Evolutionary conservation across 2,888 invertebrate genomes (phyloP), one percentile per base, ranked within the genome.

Genomic region (Sphecodes monilicornis): DNA sequence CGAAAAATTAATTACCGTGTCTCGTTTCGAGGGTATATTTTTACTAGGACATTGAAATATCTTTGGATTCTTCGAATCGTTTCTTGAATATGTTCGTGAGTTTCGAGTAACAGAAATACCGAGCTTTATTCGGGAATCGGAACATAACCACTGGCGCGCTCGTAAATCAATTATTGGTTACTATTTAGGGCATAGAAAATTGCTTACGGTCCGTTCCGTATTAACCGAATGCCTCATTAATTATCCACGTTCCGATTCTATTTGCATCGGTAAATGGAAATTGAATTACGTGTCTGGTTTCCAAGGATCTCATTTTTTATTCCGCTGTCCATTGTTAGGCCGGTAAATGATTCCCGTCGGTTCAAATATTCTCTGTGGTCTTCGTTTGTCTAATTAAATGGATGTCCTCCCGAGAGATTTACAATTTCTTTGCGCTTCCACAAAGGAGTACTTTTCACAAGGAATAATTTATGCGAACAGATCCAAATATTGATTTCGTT

Each of bases 151-250:
- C 36, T 32, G 57, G 54, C 43, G 54, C 68, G 54, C 43, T 68
- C 81, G 43, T 81, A 78, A 81, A 81, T 78, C 81, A 81, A 81
- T 81, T 81, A 81, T 81, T 57, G 72, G 72, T 81, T 68, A 78
- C 78, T 78, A 73, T 81, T 81, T 73, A 68, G 68, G 57, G 72
- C 79, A 43, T 57, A 72, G 79, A 81, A 81, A 73, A 81, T 81
- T 81, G 81, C 72, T 81, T 57, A 73, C 72, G 68, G 26, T 29
- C 77, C 32, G 36, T 16, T n/a, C 72, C n/a, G 79, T 54, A 78
- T 81, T 68, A 8, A 36, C 68, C 72, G 72, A 68, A 69, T 68
- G 29, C 68, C 68, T 73, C 81, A 57, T 78, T 81, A 72, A 81
- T 81, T 81, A 81, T 68, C 29, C 68, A 68, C 29, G 72, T 73